phyloP scores from a whole-genome alignment of 1,140 invertebrate species.

The Caenorhabditis remanei region DNA sequence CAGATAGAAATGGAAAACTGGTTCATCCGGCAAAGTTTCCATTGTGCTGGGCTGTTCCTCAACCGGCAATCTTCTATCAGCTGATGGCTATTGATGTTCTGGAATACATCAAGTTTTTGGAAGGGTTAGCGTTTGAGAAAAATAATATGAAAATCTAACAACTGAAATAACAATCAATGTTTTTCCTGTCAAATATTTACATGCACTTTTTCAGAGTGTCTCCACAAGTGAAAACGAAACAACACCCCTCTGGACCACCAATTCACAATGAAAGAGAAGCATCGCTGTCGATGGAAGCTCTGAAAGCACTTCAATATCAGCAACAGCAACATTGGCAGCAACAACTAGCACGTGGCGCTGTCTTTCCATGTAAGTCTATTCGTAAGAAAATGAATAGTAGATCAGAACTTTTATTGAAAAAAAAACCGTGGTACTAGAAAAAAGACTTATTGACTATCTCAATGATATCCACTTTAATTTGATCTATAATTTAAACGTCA shows the following conservation, averaged over 20 bases:
- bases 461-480: no score
- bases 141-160: no score
- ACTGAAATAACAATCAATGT: no score
- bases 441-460: no score
- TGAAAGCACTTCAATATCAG: conserved; percentile 20
- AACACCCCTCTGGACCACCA: neutral
- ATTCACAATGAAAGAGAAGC: conserved; percentile 27
- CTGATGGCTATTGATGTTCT: conserved; percentile 39
- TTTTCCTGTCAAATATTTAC: no score
- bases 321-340: conserved; percentile 6
- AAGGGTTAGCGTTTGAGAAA: neutral
- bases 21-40: neutral
- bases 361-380: neutral
- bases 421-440: no score
- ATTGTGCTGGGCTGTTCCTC: conserved; percentile 23
- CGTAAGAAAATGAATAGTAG: neutral
- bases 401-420: neutral
- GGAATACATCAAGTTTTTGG: conserved; percentile 43
- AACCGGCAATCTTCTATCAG: conserved; percentile 36
- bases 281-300: neutral
- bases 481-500: no score
- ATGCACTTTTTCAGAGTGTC: neutral
- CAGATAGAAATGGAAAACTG: neutral
- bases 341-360: neutral
- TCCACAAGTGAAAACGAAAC: conserved; percentile 31